A percentile compares a stretch with the other conserved stretches of the same genome.
Evolutionary conservation across 1,140 invertebrate species (phyloP).

Genomic region (Camponotus pennsylvanicus): DNA sequence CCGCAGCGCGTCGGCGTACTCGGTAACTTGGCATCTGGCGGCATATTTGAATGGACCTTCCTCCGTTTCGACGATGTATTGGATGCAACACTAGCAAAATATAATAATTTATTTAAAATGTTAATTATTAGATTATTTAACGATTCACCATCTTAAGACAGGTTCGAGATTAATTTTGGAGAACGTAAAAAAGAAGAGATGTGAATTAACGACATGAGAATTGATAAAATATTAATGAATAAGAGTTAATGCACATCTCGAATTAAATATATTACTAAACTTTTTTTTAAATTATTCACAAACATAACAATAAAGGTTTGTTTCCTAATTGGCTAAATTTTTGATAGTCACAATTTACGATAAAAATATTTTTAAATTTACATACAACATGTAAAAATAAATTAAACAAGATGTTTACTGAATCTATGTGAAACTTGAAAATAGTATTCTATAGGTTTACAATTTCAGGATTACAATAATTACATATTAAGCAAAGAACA

Average conservation of each 20-base stretch:
- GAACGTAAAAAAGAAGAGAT: not conserved
- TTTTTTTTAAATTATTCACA: slow-evolving; percentile 14
- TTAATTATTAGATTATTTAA: not conserved
- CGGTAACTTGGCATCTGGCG: not conserved
- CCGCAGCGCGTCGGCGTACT: slow-evolving; percentile 37
- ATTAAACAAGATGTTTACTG: not conserved
- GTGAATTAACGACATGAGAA: not conserved
- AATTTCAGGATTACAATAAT: too few relatives aligned
- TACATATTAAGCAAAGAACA: not conserved
- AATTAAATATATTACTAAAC: not conserved
- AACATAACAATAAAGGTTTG: not conserved
- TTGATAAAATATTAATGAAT: slow-evolving; percentile 7
- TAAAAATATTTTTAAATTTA: not conserved
- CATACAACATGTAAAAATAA: not conserved
- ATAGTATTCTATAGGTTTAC: too few relatives aligned
- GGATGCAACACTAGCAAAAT: not conserved
- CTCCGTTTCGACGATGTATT: too few relatives aligned
- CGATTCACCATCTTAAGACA: not conserved
- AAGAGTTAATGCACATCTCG: not conserved
- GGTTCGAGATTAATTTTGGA: not conserved
- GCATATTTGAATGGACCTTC: slow-evolving; percentile 12
- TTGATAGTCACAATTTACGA: not conserved
- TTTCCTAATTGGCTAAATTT: not conserved
- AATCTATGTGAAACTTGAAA: too few relatives aligned
- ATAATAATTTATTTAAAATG: not conserved